Base-by-base conservation (phyloP, 2,113 vertebrate genomes). In the Nasalis larvatus region DNA sequence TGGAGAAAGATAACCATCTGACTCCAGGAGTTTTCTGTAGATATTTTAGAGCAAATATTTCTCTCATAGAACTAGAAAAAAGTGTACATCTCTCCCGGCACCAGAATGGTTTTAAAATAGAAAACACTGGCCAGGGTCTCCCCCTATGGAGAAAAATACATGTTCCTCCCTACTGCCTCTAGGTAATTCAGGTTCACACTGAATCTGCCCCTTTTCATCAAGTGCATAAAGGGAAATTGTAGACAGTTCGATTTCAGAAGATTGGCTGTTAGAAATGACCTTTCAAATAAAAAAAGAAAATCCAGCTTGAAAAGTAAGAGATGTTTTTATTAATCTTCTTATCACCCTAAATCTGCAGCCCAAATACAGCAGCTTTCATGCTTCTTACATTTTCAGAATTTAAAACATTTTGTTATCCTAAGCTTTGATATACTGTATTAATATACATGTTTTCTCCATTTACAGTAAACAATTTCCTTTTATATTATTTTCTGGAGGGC, bases 21-120 rank as follows among this genome's bases (percentile, higher is more conserved):
- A 81, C 81, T 40, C 3, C 47, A 47, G 9, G 42, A 27, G n/a
- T 90, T 96, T 73, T 73, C 40, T 83, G 14, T 23, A 69, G 69
- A 21, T 68, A 91, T 63, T 82, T 89, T 54, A 89, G 23, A 74
- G 35, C 69, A 97, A 87, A 89, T 73, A 86, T 86, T 95, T 84
- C 68, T 95, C 77, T 89, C 23, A 71, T 27, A 37, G 11, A 84
- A 8, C 16, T 86, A 84, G 54, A 42, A 37, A 83, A 83, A 96
- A 91, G 42, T 86, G n/a, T 56, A 52, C 11, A 56, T 78, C 27
- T 84, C 54, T 92, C 69, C 32, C 16, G 27, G 63, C 32, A 82
- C 30, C 54, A 73, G 68, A 49, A 86, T 81, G 32, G 49, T 71
- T 91, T 97, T 89, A 32, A 86, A 93, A 94, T 52, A 94, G 82